phyloP scores from a whole-genome alignment of 2,797 vertebrate species.

The Dipus sagitta region DNA sequence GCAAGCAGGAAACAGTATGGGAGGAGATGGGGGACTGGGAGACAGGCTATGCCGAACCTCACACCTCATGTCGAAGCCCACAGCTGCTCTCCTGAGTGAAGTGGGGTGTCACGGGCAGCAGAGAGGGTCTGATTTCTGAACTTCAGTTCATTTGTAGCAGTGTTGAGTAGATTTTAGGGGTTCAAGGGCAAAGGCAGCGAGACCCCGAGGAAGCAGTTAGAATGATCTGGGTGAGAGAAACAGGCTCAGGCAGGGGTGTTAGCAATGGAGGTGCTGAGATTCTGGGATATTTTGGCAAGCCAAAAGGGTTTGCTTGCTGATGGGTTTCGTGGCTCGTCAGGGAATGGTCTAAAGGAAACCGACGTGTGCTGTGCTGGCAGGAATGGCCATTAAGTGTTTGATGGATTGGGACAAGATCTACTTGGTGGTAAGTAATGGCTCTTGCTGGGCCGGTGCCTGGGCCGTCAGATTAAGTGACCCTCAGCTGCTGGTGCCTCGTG shows the following conservation, averaged over 20 bases:
- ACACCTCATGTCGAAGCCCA: not conserved
- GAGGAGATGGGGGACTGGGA: not conserved
- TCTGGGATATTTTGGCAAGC: not conserved
- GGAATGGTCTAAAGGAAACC: slow-evolving; percentile 6
- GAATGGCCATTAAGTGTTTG: slow-evolving; percentile 40
- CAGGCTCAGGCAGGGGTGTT: not conserved
- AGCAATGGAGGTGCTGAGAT: not conserved
- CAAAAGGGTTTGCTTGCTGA: not conserved
- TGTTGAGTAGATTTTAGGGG: not conserved
- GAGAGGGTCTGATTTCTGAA: not conserved
- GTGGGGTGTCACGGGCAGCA: not conserved
- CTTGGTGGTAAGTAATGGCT: not conserved
- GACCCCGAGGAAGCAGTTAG: not conserved
- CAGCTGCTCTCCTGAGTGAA: not conserved
- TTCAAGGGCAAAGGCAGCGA: not conserved
- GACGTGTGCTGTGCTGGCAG: slow-evolving; percentile 1
- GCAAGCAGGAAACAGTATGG: not conserved
- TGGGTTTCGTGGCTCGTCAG: not conserved
- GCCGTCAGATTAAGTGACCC: slow-evolving; percentile 20
- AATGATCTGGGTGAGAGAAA: not conserved
- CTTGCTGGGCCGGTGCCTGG: slow-evolving; percentile 3
- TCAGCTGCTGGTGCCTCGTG: not conserved
- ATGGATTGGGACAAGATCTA: slow-evolving; percentile 1
- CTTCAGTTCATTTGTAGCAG: not conserved
- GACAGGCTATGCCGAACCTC: not conserved